Evolutionary conservation across 2,113 vertebrate species (phyloP).

Genomic region (Hippocampus barbouri): DNA sequence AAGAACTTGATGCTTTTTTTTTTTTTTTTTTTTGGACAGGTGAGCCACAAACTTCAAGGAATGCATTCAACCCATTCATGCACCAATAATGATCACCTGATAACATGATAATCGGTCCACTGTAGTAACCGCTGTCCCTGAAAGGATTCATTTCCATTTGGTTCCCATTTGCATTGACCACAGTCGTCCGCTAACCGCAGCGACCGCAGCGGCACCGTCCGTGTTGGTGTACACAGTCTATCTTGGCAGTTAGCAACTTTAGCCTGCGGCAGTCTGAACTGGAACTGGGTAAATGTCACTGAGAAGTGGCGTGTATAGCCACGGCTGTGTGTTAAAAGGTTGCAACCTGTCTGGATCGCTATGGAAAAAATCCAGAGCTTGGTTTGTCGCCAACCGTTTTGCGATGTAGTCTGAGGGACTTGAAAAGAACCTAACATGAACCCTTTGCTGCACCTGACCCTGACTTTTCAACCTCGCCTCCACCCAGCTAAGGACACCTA

Average conservation of each 20-base stretch:
- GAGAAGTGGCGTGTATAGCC: constrained; percentile 42
- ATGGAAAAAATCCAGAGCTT: constrained; percentile 12
- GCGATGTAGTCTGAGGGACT: not conserved
- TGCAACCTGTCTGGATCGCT: constrained; percentile 30
- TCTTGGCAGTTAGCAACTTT: not conserved
- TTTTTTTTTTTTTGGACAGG: too few species aligned
- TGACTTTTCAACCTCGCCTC: not conserved
- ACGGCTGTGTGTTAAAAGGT: constrained; percentile 54
- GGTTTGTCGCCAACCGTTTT: not conserved
- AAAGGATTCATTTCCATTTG: too few species aligned
- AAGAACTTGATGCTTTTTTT: too few species aligned
- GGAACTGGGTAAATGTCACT: constrained; percentile 47
- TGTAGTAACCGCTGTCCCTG: too few species aligned
- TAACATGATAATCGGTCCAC: too few species aligned
- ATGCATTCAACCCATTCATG: too few species aligned
- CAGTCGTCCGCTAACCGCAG: not conserved
- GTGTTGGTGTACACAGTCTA: not conserved
- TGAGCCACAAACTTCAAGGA: too few species aligned
- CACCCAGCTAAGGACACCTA: not conserved
- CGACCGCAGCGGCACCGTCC: too few species aligned
- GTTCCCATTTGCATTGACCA: too few species aligned
- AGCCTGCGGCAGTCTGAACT: constrained; percentile 26
- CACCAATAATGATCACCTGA: too few species aligned
- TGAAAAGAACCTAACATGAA: not conserved
- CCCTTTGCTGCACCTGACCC: not conserved